Evolutionary conservation across 1,140 invertebrate species (phyloP).

Genomic region (Drosophila repleta): DNA sequence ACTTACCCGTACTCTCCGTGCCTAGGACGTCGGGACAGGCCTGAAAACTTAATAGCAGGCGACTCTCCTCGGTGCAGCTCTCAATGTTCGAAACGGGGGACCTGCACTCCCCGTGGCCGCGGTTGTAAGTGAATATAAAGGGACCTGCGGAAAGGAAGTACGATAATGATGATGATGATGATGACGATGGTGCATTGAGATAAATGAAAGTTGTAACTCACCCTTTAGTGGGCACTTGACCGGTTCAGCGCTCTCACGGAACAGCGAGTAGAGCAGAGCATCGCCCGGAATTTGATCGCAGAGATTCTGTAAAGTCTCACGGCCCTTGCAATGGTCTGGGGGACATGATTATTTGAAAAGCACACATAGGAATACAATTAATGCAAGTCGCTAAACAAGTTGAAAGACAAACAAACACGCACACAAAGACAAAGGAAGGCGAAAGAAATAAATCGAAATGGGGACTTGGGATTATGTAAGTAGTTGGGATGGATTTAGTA

Average conservation of each 20-base stretch:
- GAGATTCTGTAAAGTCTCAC: constrained; percentile 90
- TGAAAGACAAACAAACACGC: constrained; percentile 50
- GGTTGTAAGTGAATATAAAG: constrained; percentile 86
- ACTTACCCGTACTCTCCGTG: constrained; percentile 91
- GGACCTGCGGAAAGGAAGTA: constrained; percentile 58
- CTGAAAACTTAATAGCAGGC: constrained; percentile 94
- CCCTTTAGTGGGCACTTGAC: constrained; percentile 93
- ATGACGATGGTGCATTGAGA: constrained; percentile 11
- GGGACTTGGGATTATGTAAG: constrained; percentile 6
- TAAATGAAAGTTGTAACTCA: constrained; percentile 44
- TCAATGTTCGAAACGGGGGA: constrained; percentile 94
- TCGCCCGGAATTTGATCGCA: constrained; percentile 94
- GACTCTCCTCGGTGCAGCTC: constrained; percentile 94
- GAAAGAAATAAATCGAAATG: constrained; percentile 21
- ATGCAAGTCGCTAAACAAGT: constrained; percentile 78
- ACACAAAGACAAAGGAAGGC: constrained; percentile 24
- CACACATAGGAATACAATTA: constrained; percentile 83
- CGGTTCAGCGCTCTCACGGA: constrained; percentile 91
- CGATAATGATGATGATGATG: background rate
- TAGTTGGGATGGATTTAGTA: constrained; percentile 30
- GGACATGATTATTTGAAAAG: constrained; percentile 84
- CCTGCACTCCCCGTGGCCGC: constrained; percentile 92
- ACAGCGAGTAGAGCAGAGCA: constrained; percentile 94
- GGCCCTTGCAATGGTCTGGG: constrained; percentile 91
- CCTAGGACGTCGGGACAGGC: constrained; percentile 95